phyloP scores from a whole-genome alignment of 2,113 vertebrate genomes.

The Genyomyrus donnyi region DNA sequence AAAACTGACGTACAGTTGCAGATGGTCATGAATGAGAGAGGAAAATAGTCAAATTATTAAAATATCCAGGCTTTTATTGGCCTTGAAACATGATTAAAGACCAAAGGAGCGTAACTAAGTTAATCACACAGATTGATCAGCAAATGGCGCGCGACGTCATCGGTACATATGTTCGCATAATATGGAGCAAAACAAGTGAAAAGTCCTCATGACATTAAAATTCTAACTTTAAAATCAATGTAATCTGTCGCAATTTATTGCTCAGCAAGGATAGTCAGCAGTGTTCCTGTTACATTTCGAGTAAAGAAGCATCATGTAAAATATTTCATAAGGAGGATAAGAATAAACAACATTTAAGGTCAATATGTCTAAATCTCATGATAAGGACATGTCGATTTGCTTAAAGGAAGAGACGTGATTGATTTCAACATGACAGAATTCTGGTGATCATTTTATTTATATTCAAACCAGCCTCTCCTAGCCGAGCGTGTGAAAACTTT shows the following conservation, averaged over 20 bases:
- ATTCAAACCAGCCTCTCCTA: not conserved
- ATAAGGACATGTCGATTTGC: not conserved
- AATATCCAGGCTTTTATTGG: not conserved
- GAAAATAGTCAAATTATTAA: not conserved
- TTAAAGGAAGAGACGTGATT: not conserved
- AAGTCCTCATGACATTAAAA: not conserved
- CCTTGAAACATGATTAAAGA: constrained; percentile 1
- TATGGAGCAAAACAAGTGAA: not conserved
- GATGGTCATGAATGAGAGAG: not conserved
- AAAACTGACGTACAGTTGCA: not conserved
- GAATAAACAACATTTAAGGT: not conserved
- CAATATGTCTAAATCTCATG: not conserved
- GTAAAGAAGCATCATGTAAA: not conserved
- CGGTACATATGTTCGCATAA: not conserved
- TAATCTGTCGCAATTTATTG: not conserved
- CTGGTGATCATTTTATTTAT: not conserved
- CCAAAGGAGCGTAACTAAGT: not conserved
- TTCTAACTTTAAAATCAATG: not conserved
- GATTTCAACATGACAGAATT: not conserved
- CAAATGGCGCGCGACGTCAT: not conserved
- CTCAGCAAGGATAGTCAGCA: not conserved
- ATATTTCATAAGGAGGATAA: not conserved
- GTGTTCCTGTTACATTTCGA: not conserved
- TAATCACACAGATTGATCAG: not conserved
- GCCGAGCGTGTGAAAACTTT: not conserved